Evolutionary conservation across 2,888 invertebrate genomes (phyloP).

Genomic region (Apotomis capreana): DNA sequence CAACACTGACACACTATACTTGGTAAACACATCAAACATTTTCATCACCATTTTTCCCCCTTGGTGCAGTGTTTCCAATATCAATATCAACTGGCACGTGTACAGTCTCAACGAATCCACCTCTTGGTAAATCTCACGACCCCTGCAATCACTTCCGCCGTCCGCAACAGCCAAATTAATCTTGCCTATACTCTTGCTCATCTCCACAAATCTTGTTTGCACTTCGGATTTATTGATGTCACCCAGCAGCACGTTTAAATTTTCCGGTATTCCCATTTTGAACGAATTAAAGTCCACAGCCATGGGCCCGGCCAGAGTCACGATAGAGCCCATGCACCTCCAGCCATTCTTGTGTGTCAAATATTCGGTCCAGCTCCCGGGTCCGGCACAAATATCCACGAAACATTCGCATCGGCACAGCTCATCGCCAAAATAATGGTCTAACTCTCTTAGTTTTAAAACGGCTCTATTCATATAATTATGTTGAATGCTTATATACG

Average conservation of each 20-base stretch:
- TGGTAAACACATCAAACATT: background rate
- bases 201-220: background rate
- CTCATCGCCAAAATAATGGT: background rate
- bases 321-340: background rate
- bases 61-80: background rate
- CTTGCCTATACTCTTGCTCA: background rate
- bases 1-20: background rate
- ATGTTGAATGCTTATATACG: background rate
- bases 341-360: background rate
- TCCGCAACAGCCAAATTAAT: conserved; percentile 1
- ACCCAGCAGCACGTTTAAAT: background rate
- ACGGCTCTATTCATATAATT: background rate
- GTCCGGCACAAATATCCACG: background rate
- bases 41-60: background rate
- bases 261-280: background rate
- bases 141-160: conserved; percentile 1
- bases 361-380: background rate
- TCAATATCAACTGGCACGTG: background rate
- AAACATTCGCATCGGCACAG: conserved; percentile 2
- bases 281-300: background rate
- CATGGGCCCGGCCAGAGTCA: background rate
- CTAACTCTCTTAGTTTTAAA: background rate
- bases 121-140: conserved; percentile 5
- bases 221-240: background rate
- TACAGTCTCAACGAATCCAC: conserved; percentile 3